Evolutionary conservation across 64 coral and sea anemone genomes (phyloP), one percentile per base, ranked within the genome.

Genomic region (Hydrozoanthus tunicans): DNA sequence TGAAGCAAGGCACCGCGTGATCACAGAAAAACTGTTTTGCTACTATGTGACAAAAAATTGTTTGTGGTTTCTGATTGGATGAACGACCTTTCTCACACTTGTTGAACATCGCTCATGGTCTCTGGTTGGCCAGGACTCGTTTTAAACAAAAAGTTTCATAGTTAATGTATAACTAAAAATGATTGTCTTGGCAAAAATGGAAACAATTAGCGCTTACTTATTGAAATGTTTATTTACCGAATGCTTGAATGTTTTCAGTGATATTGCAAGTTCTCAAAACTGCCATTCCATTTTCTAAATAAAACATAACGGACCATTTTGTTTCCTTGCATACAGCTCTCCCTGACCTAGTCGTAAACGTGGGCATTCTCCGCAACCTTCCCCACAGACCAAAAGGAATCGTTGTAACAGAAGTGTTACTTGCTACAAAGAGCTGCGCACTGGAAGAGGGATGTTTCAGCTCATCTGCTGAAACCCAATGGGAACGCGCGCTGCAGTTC

Each of bases 371-470:
- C 11, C 84, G 84, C 69, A 61, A 74, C 11, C 74, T 54, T 57
- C 83, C 53, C 7, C 4, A 26, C 32, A 61, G 61, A 66, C 9
- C n/a, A 9, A 58, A 58, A 53, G 59, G 75, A 1, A 62, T 95
- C 26, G 51, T 70, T 0, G n/a, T 93, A 4, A 85, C 83, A 13
- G 61, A 63, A 9, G 23, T 62, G 20, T 84, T 60, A 0, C 10
- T 93, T 6, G 27, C 63, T 4, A 62, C 59, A 58, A 62, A 93
- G 66, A 56, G 25, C 58, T 99, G 97, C 20, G 86, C 97, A 3
- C 89, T 79, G 20, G 90, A 99, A 24, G 97, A 99, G 67, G 93
- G 93, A 71, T 99, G 97, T 76, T 85, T 99, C 14, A 74, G 89
- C 12, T 83, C 70, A 11, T 88, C 84, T 56, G 84, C 68, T 51